Evolutionary conservation across 2,888 invertebrate species (phyloP), one percentile per base, ranked within the genome.

Genomic region (Caradrina clavipalpis): DNA sequence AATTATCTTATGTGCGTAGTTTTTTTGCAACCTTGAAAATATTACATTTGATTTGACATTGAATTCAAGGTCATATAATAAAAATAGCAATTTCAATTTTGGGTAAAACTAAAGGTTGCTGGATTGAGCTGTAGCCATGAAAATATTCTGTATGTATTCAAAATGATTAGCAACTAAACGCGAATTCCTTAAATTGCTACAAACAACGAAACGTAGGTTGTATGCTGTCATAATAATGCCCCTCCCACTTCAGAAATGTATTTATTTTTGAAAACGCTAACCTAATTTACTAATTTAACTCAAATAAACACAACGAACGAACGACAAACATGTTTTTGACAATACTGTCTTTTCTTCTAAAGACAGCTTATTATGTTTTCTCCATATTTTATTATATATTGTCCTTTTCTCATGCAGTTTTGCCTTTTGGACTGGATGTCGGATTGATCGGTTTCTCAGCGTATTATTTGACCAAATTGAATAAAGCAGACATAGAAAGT

Each of bases 341-440:
- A 76, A 86, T 86, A 66, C 55, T 93, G 51, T 87, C 86, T 75
- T 84, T 91, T 60, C 54, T 89, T 31, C 84, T 90, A 76, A 92
- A 87, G 69, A 85, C 90, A 75, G 73, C 91, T 60, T 92, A 87
- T 74, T 91, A 91, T 83, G 66, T 89, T 69, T 86, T 89, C 64
- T 86, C 83, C 50, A 88, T 88, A 74, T 73, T 91, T 78, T 91
- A 89, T 78, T 87, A 84, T 71, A 84, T 91, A 81, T 83, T 93
- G 74, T 88, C 87, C 11, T 85, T 92, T 71, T 88, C 92, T 53
- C 93, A 94, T 73, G 82, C 91, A 95, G 95, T 95, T 80, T 76
- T 95, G 54, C 96, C 96, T 0, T 87, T 92, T 31, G 95, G 95
- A 0, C 51, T 95, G 62, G 95, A 96, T 76, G 84, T 95, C 19